Conservation (phyloP, 2,888 invertebrate species). For the Pollenia amentaria region DNA sequence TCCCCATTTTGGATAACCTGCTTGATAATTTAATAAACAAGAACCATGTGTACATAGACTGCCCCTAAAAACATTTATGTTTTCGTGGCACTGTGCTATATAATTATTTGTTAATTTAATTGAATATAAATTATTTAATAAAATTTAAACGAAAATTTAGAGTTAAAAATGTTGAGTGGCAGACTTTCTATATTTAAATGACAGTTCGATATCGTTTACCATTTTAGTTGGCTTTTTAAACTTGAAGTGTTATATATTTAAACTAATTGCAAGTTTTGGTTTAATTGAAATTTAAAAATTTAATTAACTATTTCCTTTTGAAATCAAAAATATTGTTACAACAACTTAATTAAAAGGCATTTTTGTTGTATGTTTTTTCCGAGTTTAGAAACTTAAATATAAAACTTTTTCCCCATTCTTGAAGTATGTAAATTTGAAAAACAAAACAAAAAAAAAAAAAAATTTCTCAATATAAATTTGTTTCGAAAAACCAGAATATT, state of each 20-base stretch:
- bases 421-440: not conserved
- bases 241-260: not conserved
- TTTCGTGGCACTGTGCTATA: too few relatives aligned
- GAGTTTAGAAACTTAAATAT: too few relatives aligned
- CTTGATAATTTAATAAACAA: too few relatives aligned
- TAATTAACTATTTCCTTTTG: not conserved
- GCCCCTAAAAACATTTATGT: too few relatives aligned
- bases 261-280: not conserved
- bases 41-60: too few relatives aligned
- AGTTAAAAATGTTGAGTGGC: not conserved
- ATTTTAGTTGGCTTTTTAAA: not conserved
- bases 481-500: conserved; percentile 47
- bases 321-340: too few relatives aligned
- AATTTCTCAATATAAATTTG: conserved; percentile 37
- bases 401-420: not conserved
- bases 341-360: too few relatives aligned
- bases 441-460: not conserved
- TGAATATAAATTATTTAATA: not conserved
- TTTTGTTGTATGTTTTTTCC: too few relatives aligned
- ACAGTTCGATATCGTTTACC: not conserved
- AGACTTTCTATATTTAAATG: not conserved
- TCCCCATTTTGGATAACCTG: too few relatives aligned
- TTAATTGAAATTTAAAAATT: not conserved
- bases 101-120: not conserved
- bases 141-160: not conserved